Base-by-base conservation (phyloP, 1,140 invertebrate species). In the Andricus grossulariae region DNA sequence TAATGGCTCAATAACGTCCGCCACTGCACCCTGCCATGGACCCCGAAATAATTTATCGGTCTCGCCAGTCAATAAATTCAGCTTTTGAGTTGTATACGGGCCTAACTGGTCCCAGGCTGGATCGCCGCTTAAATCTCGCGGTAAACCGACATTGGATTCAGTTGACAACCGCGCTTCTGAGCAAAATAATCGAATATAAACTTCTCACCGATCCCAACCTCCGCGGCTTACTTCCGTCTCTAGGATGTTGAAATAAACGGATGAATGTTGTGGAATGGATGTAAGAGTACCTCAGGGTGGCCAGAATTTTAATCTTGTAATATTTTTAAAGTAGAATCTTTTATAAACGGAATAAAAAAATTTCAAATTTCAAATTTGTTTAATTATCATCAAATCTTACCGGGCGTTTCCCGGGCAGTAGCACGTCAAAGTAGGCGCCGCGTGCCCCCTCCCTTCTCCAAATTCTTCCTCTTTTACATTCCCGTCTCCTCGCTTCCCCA, bases 1-100 rank as follows among this genome's bases (percentile, higher is more conserved):
- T 89, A 89, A 89, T 89, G 88, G 87, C 87, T 88, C 88, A 89
- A 89, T 89, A 89, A 89, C 88, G 86, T 88, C 84, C 82, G 81
- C 83, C 86, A 82, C 81, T 83, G 80, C 81, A 74, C 72, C 78
- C 81, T 80, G 79, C 80, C 80, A 79, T 81, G 79, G 84, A 81
- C 84, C 85, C 70, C 81, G 86, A 85, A 86, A 89, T 85, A 87
- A 88, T 89, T 88, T 89, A 89, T 88, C 81, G 84, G 80, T 74
- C 84, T 80, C 80, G 75, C 82, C 80, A 89, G 87, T 88, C 88
- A 81, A 89, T 89, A 88, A 89, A 89, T 88, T 88, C 81, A 84
- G 80, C 77, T 87, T 87, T 88, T 87, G 84, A 85, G 83, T 88
- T 76, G 78, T 78, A 78, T 80, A 74, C 76, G 78, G 76, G 78